Percentiles rank a stretch among this genome's conserved stretches.
These are phyloP conservation scores for Ciconia stormi DNA, from an alignment of 2,113 vertebrate genomes.

Conservation along the genomic window DNA sequence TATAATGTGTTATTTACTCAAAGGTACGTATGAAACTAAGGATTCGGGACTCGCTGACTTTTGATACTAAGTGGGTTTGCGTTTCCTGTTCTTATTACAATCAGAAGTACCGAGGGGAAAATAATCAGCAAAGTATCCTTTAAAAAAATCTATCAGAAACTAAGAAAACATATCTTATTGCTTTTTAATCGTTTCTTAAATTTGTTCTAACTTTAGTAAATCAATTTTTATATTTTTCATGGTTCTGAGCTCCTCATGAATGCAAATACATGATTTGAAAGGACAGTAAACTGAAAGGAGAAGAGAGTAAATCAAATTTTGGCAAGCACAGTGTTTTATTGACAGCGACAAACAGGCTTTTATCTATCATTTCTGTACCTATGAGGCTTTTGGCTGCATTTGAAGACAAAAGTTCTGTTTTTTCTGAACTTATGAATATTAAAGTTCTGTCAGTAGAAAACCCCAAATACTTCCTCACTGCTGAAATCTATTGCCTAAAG, in stretches of 20 bases:
- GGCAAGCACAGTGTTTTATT: background rate
- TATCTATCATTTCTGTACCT: background rate
- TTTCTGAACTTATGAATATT: background rate
- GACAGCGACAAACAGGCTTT: background rate
- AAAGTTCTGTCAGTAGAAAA: background rate
- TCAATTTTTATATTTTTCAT: background rate
- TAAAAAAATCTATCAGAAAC: background rate
- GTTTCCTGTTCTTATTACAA: background rate
- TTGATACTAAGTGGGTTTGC: background rate
- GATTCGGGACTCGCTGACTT: background rate
- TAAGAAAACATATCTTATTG: background rate
- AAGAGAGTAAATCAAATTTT: background rate
- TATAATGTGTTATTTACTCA: background rate
- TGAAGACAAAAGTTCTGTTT: background rate
- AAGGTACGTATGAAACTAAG: background rate
- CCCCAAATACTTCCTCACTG: background rate
- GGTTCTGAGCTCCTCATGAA: background rate
- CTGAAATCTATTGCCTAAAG: background rate
- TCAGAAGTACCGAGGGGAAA: background rate
- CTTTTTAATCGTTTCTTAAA: background rate
- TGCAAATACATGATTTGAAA: background rate
- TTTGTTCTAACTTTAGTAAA: background rate
- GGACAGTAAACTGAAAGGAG: background rate
- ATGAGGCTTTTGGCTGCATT: background rate
- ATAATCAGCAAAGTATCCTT: background rate